phyloP scores from a whole-genome alignment of 1,140 invertebrate species.

The Drosophila arizonae region DNA sequence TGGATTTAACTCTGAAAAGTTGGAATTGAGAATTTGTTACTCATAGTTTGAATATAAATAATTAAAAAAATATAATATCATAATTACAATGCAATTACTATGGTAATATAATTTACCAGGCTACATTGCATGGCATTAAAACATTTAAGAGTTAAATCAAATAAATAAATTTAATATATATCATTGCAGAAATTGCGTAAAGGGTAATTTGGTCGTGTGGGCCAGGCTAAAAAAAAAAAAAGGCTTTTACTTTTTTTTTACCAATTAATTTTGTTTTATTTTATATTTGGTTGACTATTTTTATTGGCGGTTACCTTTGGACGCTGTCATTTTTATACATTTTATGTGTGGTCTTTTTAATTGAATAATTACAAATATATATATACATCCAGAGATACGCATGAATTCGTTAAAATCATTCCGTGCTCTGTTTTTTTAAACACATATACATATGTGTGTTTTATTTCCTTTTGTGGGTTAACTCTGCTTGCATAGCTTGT shows the following conservation, averaged over 20 bases:
- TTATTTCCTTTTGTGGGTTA: slow-evolving; percentile 18
- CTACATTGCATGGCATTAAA: slow-evolving; percentile 44
- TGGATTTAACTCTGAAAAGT: no score
- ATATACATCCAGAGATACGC: slow-evolving; percentile 7
- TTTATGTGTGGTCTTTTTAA: slow-evolving; percentile 69
- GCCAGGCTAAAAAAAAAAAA: slow-evolving; percentile 46
- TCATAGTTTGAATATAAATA: background rate
- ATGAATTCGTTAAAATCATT: slow-evolving; percentile 25
- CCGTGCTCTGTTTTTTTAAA: slow-evolving; percentile 36
- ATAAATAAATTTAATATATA: slow-evolving; percentile 68
- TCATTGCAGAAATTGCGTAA: slow-evolving; percentile 54
- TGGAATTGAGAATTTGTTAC: no score
- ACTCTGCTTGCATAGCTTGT: slow-evolving; percentile 48
- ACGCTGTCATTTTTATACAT: slow-evolving; percentile 45
- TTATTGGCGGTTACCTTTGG: slow-evolving; percentile 73
- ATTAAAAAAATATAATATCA: background rate
- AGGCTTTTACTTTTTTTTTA: slow-evolving; percentile 28
- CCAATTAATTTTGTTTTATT: slow-evolving; percentile 1
- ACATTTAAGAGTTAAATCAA: slow-evolving; percentile 60
- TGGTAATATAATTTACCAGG: background rate
- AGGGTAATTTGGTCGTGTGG: slow-evolving; percentile 47
- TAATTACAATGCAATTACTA: background rate
- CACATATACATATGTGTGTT: background rate
- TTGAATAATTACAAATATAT: slow-evolving; percentile 73
- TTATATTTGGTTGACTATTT: slow-evolving; percentile 60